phyloP scores from a whole-genome alignment of 2,888 invertebrate species.

The Ashinkailepas kermadecensis region DNA sequence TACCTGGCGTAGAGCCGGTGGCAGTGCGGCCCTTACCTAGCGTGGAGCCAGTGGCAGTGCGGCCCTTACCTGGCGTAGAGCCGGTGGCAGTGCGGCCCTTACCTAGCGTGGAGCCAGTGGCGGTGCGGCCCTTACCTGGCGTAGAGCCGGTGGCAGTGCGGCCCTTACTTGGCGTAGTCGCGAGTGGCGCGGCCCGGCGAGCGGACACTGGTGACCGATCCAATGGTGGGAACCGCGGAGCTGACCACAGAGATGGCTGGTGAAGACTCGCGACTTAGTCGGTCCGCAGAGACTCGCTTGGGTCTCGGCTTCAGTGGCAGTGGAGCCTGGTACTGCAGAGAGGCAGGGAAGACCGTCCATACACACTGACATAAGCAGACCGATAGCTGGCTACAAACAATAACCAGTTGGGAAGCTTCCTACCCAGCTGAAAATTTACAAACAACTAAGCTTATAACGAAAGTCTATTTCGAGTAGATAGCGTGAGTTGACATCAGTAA shows the following conservation, averaged over 20 bases:
- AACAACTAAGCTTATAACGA: no score
- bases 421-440: no score
- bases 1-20: no score
- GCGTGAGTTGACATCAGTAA: no score
- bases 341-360: neutral
- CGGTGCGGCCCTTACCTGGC: no score
- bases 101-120: no score
- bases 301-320: conserved; percentile 7
- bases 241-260: neutral
- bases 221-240: neutral
- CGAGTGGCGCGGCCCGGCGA: neutral
- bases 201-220: neutral
- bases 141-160: neutral
- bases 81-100: no score
- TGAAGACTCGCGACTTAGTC: neutral
- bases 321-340: conserved; percentile 6
- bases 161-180: conserved; percentile 1
- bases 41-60: neutral
- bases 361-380: no score
- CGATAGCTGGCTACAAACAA: no score
- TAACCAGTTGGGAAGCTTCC: no score
- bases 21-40: no score
- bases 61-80: neutral
- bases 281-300: neutral
- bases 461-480: no score